Evolutionary conservation across 1,140 invertebrate genomes (phyloP).

Genomic region (Pseudomyrmex dendroicus): DNA sequence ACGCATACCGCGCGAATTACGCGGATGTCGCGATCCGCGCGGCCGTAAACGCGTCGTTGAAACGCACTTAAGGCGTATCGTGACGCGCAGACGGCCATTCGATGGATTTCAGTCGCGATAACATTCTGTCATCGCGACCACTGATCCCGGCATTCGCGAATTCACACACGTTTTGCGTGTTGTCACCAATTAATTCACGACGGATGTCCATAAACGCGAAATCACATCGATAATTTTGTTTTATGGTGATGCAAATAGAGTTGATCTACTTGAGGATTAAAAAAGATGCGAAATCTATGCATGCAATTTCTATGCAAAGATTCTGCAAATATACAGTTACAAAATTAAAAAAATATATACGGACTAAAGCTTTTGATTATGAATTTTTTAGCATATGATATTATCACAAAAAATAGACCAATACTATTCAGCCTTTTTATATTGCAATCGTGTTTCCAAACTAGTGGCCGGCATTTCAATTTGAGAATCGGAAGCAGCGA

Average conservation of each 20-base stretch:
- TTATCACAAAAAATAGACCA: no score
- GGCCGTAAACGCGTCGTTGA: constrained; percentile 46
- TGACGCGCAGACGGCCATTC: background rate
- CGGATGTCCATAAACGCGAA: background rate
- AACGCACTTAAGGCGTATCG: constrained; percentile 5
- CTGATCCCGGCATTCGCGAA: constrained; percentile 2
- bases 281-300: background rate
- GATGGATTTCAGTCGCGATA: constrained; percentile 37
- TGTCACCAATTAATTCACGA: constrained; percentile 12
- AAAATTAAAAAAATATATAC: background rate
- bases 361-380: no score
- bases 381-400: no score
- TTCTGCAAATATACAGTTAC: background rate
- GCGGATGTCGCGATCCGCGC: constrained; percentile 20
- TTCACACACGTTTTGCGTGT: background rate
- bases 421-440: background rate
- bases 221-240: constrained; percentile 29
- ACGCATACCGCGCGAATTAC: constrained; percentile 52
- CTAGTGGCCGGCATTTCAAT: constrained; percentile 24
- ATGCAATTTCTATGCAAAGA: background rate
- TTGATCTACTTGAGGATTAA: background rate
- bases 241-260: background rate
- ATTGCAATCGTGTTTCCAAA: background rate
- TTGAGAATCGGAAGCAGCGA: constrained; percentile 44
- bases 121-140: constrained; percentile 40